phyloP scores from a whole-genome alignment of 2,888 invertebrate genomes.

The Glaucopsyche alexis region DNA sequence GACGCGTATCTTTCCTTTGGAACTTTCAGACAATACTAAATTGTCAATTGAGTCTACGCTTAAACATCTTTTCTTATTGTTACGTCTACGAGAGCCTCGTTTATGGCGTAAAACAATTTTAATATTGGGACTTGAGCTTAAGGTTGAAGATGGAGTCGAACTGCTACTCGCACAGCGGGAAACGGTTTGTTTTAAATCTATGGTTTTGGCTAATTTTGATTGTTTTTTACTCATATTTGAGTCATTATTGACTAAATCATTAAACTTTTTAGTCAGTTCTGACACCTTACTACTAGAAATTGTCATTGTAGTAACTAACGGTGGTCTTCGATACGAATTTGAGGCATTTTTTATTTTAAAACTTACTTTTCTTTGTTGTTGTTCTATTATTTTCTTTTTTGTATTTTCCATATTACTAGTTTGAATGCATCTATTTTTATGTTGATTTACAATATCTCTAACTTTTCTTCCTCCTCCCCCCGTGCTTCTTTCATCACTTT shows the following conservation, averaged over 20 bases:
- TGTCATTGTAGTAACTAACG: constrained; percentile 66
- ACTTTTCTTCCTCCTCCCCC: constrained; percentile 66
- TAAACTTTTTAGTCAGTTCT: constrained; percentile 84
- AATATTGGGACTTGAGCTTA: constrained; percentile 72
- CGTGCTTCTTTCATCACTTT: constrained; percentile 71
- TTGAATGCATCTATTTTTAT: constrained; percentile 44
- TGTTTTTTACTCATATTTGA: constrained; percentile 70
- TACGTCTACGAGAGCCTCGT: constrained; percentile 57
- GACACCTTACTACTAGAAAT: constrained; percentile 82
- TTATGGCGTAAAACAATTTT: constrained; percentile 74
- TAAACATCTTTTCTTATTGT: constrained; percentile 62
- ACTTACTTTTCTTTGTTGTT: constrained; percentile 78
- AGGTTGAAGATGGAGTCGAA: constrained; percentile 71
- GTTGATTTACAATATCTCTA: constrained; percentile 40
- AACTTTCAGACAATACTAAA: constrained; percentile 54
- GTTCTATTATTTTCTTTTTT: constrained; percentile 22
- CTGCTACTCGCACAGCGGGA: constrained; percentile 62
- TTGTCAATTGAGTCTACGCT: constrained; percentile 74
- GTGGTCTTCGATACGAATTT: constrained; percentile 66
- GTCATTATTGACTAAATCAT: constrained; percentile 78
- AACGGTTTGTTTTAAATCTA: constrained; percentile 62
- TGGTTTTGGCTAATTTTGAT: constrained; percentile 76
- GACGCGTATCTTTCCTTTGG: constrained; percentile 58
- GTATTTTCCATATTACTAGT: constrained; percentile 7
- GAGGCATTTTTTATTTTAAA: constrained; percentile 81